These are phyloP conservation scores for Sporophila hypoxantha DNA, from an alignment of 2,113 vertebrate species.

Conservation along the genomic window DNA sequence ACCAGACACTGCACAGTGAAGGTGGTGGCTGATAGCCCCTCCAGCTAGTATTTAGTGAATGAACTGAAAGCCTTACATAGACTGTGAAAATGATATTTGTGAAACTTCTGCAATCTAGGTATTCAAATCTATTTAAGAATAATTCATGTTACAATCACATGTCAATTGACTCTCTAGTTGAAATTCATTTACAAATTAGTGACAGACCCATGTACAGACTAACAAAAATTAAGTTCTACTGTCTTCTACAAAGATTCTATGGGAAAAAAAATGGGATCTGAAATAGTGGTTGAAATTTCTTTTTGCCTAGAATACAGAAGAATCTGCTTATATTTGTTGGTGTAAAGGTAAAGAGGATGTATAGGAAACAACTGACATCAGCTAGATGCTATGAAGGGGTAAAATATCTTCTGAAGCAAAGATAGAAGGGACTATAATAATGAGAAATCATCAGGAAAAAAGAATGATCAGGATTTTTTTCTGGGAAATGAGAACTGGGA, in stretches of 20 bases:
- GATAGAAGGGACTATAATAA: not conserved
- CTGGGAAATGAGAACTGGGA: not conserved
- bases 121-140: not conserved
- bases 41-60: not conserved
- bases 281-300: rapidly evolving
- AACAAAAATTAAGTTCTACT: not conserved
- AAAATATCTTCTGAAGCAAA: not conserved
- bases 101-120: not conserved
- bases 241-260: not conserved
- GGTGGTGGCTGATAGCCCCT: not conserved
- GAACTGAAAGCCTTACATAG: not conserved
- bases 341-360: not conserved
- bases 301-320: not conserved
- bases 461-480: not conserved
- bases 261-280: not conserved
- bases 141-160: not conserved
- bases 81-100: not conserved
- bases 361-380: not conserved
- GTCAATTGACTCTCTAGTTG: not conserved
- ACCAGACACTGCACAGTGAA: not conserved
- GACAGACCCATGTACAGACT: not conserved
- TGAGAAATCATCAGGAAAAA: not conserved
- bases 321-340: not conserved
- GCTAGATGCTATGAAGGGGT: not conserved
- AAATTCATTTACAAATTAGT: not conserved